Percentiles rank a stretch among this genome's conserved stretches.
phyloP scores from a whole-genome alignment of 2,888 invertebrate genomes.

The Ornithoptera priamus region DNA sequence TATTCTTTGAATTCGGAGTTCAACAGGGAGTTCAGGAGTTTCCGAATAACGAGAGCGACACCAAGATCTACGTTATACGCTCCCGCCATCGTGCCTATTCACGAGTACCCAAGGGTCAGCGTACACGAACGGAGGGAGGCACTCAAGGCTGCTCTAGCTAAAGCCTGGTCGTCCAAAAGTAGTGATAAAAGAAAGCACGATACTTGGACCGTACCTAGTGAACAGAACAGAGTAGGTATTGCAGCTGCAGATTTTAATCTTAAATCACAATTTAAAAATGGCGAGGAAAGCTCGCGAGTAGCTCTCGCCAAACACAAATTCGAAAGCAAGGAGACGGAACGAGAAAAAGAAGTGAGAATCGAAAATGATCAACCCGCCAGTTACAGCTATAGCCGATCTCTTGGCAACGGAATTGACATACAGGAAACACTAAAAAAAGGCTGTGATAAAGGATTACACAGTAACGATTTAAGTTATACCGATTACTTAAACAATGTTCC shows the following conservation, averaged over 20 bases:
- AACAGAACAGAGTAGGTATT: conserved; percentile 63
- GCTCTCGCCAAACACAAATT: conserved; percentile 71
- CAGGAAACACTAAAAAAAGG: conserved; percentile 75
- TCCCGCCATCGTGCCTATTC: conserved; percentile 79
- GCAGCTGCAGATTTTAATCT: conserved; percentile 61
- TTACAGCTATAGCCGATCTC: conserved; percentile 62
- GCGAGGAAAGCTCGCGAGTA: conserved; percentile 64
- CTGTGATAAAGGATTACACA: conserved; percentile 78
- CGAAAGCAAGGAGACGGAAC: conserved; percentile 67
- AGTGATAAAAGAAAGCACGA: conserved; percentile 71
- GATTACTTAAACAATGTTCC: conserved; percentile 77
- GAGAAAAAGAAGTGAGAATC: conserved; percentile 56
- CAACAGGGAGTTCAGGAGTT: conserved; percentile 81
- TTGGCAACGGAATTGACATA: conserved; percentile 70
- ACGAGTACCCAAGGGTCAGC: conserved; percentile 81
- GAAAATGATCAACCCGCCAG: conserved; percentile 62
- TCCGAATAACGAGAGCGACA: conserved; percentile 76
- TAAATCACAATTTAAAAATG: conserved; percentile 56
- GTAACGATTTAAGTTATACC: conserved; percentile 70
- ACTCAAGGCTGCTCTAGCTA: conserved; percentile 74
- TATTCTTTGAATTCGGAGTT: conserved; percentile 82
- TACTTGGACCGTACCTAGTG: conserved; percentile 68
- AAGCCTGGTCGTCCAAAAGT: conserved; percentile 74
- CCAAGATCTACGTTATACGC: conserved; percentile 75
- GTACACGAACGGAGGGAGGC: conserved; percentile 77